Base-by-base conservation (phyloP, 1,140 invertebrate genomes). In the Drosophila mayri region DNA sequence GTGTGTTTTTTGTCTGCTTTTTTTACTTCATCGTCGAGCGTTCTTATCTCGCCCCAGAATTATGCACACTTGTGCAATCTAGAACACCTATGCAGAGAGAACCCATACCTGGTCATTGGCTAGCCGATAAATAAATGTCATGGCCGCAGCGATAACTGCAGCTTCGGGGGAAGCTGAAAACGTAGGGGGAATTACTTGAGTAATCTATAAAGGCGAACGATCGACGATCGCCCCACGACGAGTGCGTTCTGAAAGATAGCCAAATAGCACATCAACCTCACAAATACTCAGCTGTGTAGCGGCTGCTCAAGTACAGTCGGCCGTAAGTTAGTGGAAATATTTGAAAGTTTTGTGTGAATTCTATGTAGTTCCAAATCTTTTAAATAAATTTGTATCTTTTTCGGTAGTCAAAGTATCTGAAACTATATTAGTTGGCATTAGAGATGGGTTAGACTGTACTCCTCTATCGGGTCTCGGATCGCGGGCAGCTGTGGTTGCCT, bases 41-140 rank as follows among this genome's bases (percentile, higher is more conserved):
- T 60, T 72, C 68, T 72, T 72, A 72, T 72, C 62, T 41, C 37
- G 54, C 37, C 44, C n/a, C 25, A 70, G 50, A 63, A 55, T 40
- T 49, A 58, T 50, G 50, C 50, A 73, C 57, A 63, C 28, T 35
- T 50, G 28, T 49, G 62, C 58, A 57, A 59, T 35, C 62, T 35
- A n/a, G 18, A 50, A 41, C 32, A 74, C 37, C 30, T 73, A 52
- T 37, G 16, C 35, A 32, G 18, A 35, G 18, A 38, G 52, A 66
- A 38, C 65, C 25, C 20, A 30, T 49, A 71, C 70, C 70, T 73
- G 67, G 54, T 73, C 52, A 72, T 49, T 58, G 52, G 30, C 43
- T 68, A 50, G 75, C 58, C 66, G 76, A 78, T 78, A 78, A 78
- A 78, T 78, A 78, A 78, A 78, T 78, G 76, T 78, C 76, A 78